These are phyloP conservation scores for Pelecanus crispus DNA, from an alignment of 2,113 vertebrate species.

Conservation along the genomic window DNA sequence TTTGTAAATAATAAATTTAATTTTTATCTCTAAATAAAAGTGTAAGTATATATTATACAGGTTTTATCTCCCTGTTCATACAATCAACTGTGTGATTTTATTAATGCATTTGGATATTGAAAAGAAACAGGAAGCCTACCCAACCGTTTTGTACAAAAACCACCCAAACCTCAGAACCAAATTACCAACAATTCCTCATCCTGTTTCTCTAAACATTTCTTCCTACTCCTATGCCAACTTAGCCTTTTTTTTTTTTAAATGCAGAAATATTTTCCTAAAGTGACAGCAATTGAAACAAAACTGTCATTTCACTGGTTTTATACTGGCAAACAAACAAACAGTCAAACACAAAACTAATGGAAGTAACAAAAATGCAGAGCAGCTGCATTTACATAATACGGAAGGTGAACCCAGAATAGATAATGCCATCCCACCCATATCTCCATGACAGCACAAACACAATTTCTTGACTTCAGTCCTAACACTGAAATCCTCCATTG, in stretches of 20 bases:
- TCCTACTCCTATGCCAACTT: neutral
- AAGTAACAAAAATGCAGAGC: neutral
- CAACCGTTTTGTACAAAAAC: neutral
- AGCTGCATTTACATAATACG: neutral
- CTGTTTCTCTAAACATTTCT: neutral
- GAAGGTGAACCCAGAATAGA: neutral
- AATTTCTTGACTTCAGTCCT: neutral
- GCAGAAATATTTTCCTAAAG: neutral
- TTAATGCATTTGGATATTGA: neutral
- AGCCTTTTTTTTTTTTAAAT: neutral
- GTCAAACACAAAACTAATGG: neutral
- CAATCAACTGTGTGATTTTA: neutral
- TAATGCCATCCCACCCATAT: accelerated
- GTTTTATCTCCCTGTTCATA: neutral
- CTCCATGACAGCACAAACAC: neutral
- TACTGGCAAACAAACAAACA: neutral
- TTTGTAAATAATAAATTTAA: neutral
- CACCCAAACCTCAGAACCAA: accelerated
- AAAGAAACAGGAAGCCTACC: neutral
- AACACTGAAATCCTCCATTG: neutral
- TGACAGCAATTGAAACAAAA: neutral
- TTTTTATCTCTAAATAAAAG: neutral
- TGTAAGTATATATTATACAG: neutral
- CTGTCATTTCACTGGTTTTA: neutral
- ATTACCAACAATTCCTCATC: neutral